phyloP scores from a whole-genome alignment of 64 coral and sea anemone genomes.

The Dendronephthya gigantea region DNA sequence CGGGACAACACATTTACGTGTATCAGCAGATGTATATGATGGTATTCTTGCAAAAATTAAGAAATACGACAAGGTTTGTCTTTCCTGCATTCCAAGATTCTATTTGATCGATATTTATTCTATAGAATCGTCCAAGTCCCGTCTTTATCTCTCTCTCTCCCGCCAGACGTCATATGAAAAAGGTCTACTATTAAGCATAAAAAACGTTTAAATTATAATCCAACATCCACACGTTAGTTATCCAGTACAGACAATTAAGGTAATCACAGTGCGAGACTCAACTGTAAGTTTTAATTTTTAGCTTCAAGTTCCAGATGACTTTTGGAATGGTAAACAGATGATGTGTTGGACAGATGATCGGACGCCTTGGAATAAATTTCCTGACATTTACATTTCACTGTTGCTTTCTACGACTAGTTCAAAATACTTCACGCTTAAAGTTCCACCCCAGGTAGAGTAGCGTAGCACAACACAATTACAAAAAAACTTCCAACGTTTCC shows the following conservation, averaged over 20 bases:
- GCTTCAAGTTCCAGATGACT: constrained; percentile 93
- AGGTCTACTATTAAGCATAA: no score
- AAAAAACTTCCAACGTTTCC: no score
- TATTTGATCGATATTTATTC: no score
- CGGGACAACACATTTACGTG: constrained; percentile 91
- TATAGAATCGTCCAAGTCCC: no score
- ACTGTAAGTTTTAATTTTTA: constrained; percentile 3
- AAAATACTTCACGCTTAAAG: constrained; percentile 84
- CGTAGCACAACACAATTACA: no score
- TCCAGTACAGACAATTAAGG: no score
- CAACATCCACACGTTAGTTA: no score
- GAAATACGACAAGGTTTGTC: constrained; percentile 52
- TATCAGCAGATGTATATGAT: constrained; percentile 90
- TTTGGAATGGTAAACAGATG: constrained; percentile 97
- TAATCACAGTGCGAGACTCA: not conserved
- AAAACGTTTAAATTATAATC: no score
- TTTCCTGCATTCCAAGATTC: not conserved
- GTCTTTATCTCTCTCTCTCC: no score
- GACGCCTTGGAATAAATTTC: constrained; percentile 96
- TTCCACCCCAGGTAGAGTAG: constrained; percentile 98
- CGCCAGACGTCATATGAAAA: no score
- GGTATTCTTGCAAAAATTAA: constrained; percentile 89
- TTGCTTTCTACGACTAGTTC: constrained; percentile 69
- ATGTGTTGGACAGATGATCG: constrained; percentile 99
- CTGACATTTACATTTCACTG: constrained; percentile 91